A percentile compares a stretch with the other conserved stretches of the same genome.
Evolutionary conservation across 2,113 vertebrate genomes (phyloP).

Genomic region (Gorsachius goisagi): DNA sequence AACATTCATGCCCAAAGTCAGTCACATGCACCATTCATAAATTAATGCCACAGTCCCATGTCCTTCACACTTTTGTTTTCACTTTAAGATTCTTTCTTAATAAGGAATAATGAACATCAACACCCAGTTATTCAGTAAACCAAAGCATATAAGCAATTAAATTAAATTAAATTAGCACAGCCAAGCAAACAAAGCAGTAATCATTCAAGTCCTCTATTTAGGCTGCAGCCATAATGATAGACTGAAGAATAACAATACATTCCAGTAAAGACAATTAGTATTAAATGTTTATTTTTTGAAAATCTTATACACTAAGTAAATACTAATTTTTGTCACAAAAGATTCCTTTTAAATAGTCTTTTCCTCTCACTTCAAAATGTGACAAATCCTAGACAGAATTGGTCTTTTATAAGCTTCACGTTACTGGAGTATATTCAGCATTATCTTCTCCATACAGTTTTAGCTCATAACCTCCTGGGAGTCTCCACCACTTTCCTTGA

Average conservation of each 20-base stretch:
- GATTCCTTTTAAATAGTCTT: not conserved
- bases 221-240: slow-evolving; percentile 57
- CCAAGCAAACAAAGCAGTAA: slow-evolving; percentile 71
- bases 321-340: not conserved
- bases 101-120: slow-evolving; percentile 75
- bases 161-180: slow-evolving; percentile 78
- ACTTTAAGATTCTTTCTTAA: slow-evolving; percentile 66
- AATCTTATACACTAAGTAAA: slow-evolving; percentile 23
- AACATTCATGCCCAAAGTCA: not conserved
- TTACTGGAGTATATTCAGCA: slow-evolving; percentile 12
- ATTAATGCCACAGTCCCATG: not conserved
- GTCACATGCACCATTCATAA: not conserved
- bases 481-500: not conserved
- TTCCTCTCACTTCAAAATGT: slow-evolving; percentile 26
- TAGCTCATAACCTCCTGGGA: slow-evolving; percentile 8
- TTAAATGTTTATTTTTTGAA: slow-evolving; percentile 46
- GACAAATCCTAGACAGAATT: slow-evolving; percentile 40
- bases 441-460: slow-evolving; percentile 13
- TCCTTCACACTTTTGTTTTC: slow-evolving; percentile 65
- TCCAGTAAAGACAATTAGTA: slow-evolving; percentile 59
- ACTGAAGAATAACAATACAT: slow-evolving; percentile 44
- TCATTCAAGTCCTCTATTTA: slow-evolving; percentile 64
- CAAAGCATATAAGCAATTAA: slow-evolving; percentile 72
- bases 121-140: slow-evolving; percentile 77
- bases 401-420: not conserved